Base-by-base conservation (phyloP, 1,140 invertebrate species). In the Drosophila pruinosa region DNA sequence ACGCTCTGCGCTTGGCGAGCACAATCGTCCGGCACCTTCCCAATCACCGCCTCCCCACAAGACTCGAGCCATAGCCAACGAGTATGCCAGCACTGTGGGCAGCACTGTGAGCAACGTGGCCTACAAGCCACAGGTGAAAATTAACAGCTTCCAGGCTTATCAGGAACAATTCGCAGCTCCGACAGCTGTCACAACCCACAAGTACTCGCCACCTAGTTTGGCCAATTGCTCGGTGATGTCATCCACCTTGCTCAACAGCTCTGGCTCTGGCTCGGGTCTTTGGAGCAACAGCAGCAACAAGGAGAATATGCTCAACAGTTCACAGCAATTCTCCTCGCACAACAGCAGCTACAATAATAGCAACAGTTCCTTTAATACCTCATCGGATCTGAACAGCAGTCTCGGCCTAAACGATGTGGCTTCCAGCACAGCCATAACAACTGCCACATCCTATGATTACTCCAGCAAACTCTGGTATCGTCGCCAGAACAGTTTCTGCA, bases 321-420 rank as follows among this genome's bases (percentile, higher is more conserved):
- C 81, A 1, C 26, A 69, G 3, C 61, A 73, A 4, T 41, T 88
- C 4, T 78, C 43, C 4, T 75, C 43, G 10, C 22, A 78, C 7
- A 73, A 70, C 31, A 69, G 39, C 43, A 67, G 15, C 53, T 47
- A 22, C 34, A 54, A 22, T 56, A 63, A 43, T 31, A 65, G 4
- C 71, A 65, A 82, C 71, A 76, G 56, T 15, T 89, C 89, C 2
- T 75, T 90, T 5, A 90, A 89, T 28, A 78, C 89, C n/a, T 78
- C 79, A 24, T 48, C 43, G 15, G 88, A 91, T 8, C 61, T 83
- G 0, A 88, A 89, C 24, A 50, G 39, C 26, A 90, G 85, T 15
- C 34, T 79, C 12, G 67, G 59, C 7, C 41, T 58, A 8, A 53
- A 47, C 1, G 65, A 81, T 22, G 76, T 86, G 14, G 56, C 77